A percentile compares a stretch with the other conserved stretches of the same genome.
Evolutionary conservation across 2,888 invertebrate species (phyloP).

Genomic region (Chouioia cunea): DNA sequence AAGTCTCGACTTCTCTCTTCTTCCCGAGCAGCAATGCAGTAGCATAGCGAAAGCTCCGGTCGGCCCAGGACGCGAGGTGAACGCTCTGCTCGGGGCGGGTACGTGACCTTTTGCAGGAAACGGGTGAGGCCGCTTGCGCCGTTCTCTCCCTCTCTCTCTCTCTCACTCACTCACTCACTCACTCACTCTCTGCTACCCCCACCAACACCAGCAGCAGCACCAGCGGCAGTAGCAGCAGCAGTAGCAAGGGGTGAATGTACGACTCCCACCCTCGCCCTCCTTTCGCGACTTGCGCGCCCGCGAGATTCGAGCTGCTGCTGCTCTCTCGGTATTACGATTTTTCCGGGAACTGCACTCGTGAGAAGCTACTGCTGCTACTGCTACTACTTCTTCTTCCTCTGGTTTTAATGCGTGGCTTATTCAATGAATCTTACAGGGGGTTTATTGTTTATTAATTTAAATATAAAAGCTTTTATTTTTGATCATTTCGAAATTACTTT

Average conservation of each 20-base stretch:
- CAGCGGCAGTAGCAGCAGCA: background rate
- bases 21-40: background rate
- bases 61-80: conserved; percentile 53
- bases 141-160: conserved; percentile 21
- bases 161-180: conserved; percentile 26
- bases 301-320: background rate
- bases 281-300: conserved; percentile 2
- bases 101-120: conserved; percentile 67
- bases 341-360: conserved; percentile 9
- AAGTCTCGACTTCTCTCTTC: too few relatives aligned
- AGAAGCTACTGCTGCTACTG: background rate
- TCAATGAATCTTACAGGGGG: background rate
- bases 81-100: conserved; percentile 48
- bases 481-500: too few relatives aligned
- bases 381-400: background rate
- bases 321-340: conserved; percentile 24
- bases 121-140: conserved; percentile 37
- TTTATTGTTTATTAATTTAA: background rate
- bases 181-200: conserved; percentile 4
- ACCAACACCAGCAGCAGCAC: conserved; percentile 9
- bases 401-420: too few relatives aligned
- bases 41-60: background rate
- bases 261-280: conserved; percentile 17
- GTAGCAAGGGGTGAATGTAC: conserved; percentile 43
- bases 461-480: too few relatives aligned